Conservation (phyloP, 2,888 invertebrate genomes). For the Tetheella fluctuosa region DNA sequence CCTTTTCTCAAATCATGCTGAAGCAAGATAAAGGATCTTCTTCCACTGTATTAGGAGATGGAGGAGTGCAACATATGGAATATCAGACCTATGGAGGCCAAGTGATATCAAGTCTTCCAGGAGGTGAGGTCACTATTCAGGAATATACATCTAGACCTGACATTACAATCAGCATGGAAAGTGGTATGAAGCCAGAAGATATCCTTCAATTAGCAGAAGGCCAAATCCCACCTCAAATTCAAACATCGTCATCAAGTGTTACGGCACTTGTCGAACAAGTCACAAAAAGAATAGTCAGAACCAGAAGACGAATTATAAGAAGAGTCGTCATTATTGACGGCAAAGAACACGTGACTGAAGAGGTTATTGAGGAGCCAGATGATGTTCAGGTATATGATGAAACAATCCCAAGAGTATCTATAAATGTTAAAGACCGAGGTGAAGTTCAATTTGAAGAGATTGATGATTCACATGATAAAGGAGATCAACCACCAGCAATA, state of each 20-base stretch:
- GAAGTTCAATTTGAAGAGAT: slow-evolving; percentile 70
- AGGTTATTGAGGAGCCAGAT: slow-evolving; percentile 93
- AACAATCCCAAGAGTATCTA: slow-evolving; percentile 88
- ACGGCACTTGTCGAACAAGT: slow-evolving; percentile 93
- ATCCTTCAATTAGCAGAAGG: slow-evolving; percentile 71
- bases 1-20: slow-evolving; percentile 87
- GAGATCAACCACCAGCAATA: slow-evolving; percentile 42
- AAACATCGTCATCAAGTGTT: slow-evolving; percentile 88
- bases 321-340: slow-evolving; percentile 91
- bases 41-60: slow-evolving; percentile 84
- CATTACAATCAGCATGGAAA: slow-evolving; percentile 82
- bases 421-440: slow-evolving; percentile 85
- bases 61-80: slow-evolving; percentile 85
- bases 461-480: slow-evolving; percentile 52
- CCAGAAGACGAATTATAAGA: slow-evolving; percentile 89
- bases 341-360: slow-evolving; percentile 92
- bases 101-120: slow-evolving; percentile 85
- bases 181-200: slow-evolving; percentile 81
- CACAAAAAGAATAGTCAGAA: slow-evolving; percentile 89
- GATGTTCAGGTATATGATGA: slow-evolving; percentile 89
- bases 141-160: slow-evolving; percentile 87
- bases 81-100: slow-evolving; percentile 87
- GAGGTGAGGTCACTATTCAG: slow-evolving; percentile 85
- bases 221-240: slow-evolving; percentile 69
- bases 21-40: slow-evolving; percentile 86